Base-by-base conservation (phyloP, 2,888 invertebrate species). In the Saturnia pavonia region DNA sequence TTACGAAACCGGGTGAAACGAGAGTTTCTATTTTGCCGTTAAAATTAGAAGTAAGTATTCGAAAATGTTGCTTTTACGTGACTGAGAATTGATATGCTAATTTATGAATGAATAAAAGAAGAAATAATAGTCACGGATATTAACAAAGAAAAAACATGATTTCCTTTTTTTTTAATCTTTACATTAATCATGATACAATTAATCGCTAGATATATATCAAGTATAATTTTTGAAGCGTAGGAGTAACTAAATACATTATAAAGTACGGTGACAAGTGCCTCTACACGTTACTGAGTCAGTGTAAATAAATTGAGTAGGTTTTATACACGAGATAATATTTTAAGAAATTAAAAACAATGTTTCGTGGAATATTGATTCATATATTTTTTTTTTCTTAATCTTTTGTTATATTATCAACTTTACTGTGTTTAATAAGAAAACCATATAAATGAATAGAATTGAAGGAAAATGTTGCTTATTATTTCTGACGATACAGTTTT, bases 1-100 rank as follows among this genome's bases (percentile, higher is more conserved):
- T 70, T 68, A 68, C 48, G 25, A 71, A 43, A 65, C 40, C 65
- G 40, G 19, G 19, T n/a, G 65, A 40, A 40, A n/a, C 65, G 40
- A n/a, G 65, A 65, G 40, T 65, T 65, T 65, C 65, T 65, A 65
- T 65, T 65, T 65, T n/a, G n/a, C 40, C 40, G 65, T 65, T 19
- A 65, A 65, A 40, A 69, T 22, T 45, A 48, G 34, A 66, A n/a
- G n/a, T 19, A 40, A 34, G 65, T 40, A 40, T 40, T 40, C 8
- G 40, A 40, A 40, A 65, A 65, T 8, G 11, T 57, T 19, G n/a
- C n/a, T 65, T 19, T 7, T 19, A 40, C 65, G 65, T n/a, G 16
- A 11, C 4, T 22, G 8, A 54, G 54, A 22, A 54, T 54, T 22
- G 54, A 11, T 54, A 54, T 65, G 22, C n/a, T 12, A 27, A 25